Evolutionary conservation across 1,140 invertebrate species (phyloP).

Genomic region (Drosophila fuyamai): DNA sequence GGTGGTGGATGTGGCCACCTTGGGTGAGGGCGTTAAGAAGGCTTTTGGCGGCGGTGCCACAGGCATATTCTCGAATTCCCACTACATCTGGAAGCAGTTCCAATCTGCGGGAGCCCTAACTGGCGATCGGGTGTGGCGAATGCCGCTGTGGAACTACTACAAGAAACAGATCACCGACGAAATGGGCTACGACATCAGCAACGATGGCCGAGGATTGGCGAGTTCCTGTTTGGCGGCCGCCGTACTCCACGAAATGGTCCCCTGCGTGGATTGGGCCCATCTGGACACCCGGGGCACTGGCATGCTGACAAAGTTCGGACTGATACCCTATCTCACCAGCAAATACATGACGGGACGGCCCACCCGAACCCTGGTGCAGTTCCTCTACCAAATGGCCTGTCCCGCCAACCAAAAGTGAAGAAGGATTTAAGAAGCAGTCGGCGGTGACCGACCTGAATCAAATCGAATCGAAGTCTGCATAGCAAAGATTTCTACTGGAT

Average conservation of each 20-base stretch:
- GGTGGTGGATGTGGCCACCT: slow-evolving; percentile 92
- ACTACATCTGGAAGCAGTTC: slow-evolving; percentile 88
- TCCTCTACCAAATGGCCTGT: slow-evolving; percentile 85
- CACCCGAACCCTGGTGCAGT: slow-evolving; percentile 59
- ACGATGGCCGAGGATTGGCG: slow-evolving; percentile 86
- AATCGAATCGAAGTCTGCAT: not conserved
- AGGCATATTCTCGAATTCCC: slow-evolving; percentile 91
- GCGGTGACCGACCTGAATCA: not conserved
- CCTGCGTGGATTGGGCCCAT: slow-evolving; percentile 87
- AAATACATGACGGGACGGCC: slow-evolving; percentile 84
- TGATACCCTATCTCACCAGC: slow-evolving; percentile 87
- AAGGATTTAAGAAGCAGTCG: not conserved
- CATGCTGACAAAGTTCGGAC: slow-evolving; percentile 84
- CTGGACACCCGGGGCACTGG: slow-evolving; percentile 89
- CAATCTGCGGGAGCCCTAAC: slow-evolving; percentile 89
- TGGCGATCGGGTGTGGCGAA: slow-evolving; percentile 95
- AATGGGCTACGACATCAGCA: slow-evolving; percentile 87
- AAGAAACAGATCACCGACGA: slow-evolving; percentile 88
- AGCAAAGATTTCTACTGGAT: not conserved
- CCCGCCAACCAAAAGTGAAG: slow-evolving; percentile 62
- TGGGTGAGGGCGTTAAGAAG: slow-evolving; percentile 83
- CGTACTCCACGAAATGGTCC: slow-evolving; percentile 89
- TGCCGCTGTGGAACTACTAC: slow-evolving; percentile 94
- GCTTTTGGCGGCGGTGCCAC: slow-evolving; percentile 91
- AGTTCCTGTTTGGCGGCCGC: slow-evolving; percentile 89